Evolutionary conservation across 2,113 vertebrate species (phyloP), one percentile per base, ranked within the genome.

Genomic region (Seriola aureovittata): DNA sequence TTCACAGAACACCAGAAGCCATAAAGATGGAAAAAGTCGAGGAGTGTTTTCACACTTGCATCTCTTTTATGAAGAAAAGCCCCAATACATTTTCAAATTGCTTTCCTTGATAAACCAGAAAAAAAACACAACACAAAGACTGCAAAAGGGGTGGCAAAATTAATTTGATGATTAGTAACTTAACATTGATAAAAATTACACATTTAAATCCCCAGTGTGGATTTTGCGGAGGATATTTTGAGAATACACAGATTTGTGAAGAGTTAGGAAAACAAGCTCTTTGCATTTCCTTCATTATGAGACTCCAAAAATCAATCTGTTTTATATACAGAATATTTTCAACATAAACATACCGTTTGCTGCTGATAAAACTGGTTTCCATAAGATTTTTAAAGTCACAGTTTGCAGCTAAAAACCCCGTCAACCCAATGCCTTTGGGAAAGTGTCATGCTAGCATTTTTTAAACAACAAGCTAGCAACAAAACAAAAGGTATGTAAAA

Each of bases 11-110:
- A 87, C 90, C 80, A 75, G 81, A 69, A 91, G 80, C 88, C 40
- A 89, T 81, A 80, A 82, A 87, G 72, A 82, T 1, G 44, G 64
- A 71, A 52, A 59, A 71, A 66, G 62, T 67, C 52, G 58, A 80
- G 69, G 67, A 67, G 46, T 67, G 70, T 86, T 84, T 76, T 89
- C 65, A 86, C 40, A 52, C 50, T 80, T 71, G 84, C 55, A 75
- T 88, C 70, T 92, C 69, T 88, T 89, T 91, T 73, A 87, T 70
- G 80, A 82, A 78, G 52, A 84, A 84, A 87, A 87, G 71, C 79
- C 85, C 59, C 25, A 17, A 81, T 83, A 48, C 78, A 65, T 91
- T 81, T 85, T 63, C 25, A 80, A 88, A 89, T 62, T 67, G 84
- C 63, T 84, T 84, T 73, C 71, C 64, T 71, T 77, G 52, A 89